A percentile compares a stretch with the other conserved stretches of the same genome.
Evolutionary conservation across 2,113 vertebrate species (phyloP).

Genomic region (Atrichornis clamosus): DNA sequence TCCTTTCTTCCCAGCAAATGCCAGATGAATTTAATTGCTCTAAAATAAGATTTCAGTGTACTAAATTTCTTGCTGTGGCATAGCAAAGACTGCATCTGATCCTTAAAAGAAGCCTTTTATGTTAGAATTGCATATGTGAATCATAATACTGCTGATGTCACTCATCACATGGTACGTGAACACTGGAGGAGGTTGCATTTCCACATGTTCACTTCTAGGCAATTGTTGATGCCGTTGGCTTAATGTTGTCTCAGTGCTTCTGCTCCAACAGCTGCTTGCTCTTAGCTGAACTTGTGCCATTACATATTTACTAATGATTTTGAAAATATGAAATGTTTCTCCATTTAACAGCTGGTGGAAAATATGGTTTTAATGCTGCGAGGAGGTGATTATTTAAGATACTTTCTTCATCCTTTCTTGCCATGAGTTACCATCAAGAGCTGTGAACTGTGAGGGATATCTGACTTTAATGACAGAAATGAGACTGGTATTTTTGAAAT

Average conservation of each 20-base stretch:
- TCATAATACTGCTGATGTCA: background rate
- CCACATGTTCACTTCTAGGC: background rate
- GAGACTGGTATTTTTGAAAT: background rate
- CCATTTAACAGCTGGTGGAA: background rate
- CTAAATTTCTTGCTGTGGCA: background rate
- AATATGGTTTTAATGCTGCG: background rate
- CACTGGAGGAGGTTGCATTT: background rate
- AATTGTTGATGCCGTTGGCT: background rate
- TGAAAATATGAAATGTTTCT: background rate
- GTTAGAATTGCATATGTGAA: background rate
- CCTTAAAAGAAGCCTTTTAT: background rate
- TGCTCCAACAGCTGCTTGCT: background rate
- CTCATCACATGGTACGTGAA: accelerated
- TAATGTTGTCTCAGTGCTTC: background rate
- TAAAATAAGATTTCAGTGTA: background rate
- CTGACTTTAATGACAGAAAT: background rate
- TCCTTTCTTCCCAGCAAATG: background rate
- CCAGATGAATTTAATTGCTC: background rate
- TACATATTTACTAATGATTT: background rate
- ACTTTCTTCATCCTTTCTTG: background rate
- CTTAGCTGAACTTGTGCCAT: background rate
- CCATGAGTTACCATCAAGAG: background rate
- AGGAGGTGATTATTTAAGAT: background rate
- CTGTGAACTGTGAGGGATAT: background rate
- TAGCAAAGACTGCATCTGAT: background rate